Percentiles rank a stretch among this genome's conserved stretches.
These are phyloP conservation scores for Junco hyemalis DNA, from an alignment of 2,113 vertebrate genomes.

Conservation along the genomic window DNA sequence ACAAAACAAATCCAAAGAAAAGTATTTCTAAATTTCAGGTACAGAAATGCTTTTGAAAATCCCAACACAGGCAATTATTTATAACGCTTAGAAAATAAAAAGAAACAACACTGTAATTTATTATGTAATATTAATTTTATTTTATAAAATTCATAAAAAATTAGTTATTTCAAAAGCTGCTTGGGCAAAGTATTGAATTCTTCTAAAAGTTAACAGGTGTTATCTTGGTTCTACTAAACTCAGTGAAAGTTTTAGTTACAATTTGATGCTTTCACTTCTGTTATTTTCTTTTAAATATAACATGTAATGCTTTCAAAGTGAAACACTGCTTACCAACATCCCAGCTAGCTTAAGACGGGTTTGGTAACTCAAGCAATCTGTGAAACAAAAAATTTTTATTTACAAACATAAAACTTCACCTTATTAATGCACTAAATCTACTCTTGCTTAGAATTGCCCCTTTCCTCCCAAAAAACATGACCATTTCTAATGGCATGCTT, in stretches of 20 bases:
- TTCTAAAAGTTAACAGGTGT: background rate
- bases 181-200: background rate
- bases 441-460: background rate
- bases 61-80: background rate
- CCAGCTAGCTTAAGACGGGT: conserved; percentile 91
- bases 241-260: background rate
- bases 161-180: background rate
- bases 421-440: background rate
- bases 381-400: conserved; percentile 31
- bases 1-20: background rate
- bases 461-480: background rate
- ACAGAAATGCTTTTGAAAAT: conserved; percentile 3
- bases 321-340: conserved; percentile 89
- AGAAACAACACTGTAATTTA: background rate
- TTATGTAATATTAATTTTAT: background rate
- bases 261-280: background rate
- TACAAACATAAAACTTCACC: background rate
- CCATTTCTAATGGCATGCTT: background rate
- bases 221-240: background rate
- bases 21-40: background rate
- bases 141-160: background rate
- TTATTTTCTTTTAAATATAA: background rate
- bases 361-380: conserved; percentile 90
- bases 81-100: background rate
- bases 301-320: conserved; percentile 1